phyloP scores from a whole-genome alignment of 1,140 invertebrate species.

The Camponotus pennsylvanicus region DNA sequence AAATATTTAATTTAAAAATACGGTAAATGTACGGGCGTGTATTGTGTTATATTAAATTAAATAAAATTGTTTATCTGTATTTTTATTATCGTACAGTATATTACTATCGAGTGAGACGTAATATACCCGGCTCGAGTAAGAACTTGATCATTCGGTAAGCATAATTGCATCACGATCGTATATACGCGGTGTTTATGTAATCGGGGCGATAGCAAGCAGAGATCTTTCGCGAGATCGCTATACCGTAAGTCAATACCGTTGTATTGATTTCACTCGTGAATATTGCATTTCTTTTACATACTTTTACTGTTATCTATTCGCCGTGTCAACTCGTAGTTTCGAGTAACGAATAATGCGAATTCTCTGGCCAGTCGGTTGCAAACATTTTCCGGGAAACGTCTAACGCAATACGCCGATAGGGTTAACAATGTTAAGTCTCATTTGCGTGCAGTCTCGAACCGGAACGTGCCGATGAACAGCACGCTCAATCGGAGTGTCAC shows the following conservation, averaged over 20 bases:
- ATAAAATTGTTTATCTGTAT: neutral
- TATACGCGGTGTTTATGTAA: constrained; percentile 55
- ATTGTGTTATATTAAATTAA: neutral
- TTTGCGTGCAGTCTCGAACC: constrained; percentile 9
- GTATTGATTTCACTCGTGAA: constrained; percentile 65
- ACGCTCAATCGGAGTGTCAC: constrained; percentile 14
- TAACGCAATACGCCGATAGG: neutral
- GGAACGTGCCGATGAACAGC: neutral
- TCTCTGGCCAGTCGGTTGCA: constrained; percentile 30
- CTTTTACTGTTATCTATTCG: neutral
- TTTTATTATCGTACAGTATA: neutral
- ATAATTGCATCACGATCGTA: constrained; percentile 27
- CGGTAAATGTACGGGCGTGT: too few relatives aligned
- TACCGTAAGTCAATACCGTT: constrained; percentile 61
- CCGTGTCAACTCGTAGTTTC: neutral
- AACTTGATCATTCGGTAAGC: neutral
- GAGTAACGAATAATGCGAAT: constrained; percentile 28
- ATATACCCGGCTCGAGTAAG: neutral
- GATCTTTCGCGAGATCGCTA: constrained; percentile 48
- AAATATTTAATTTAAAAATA: too few relatives aligned
- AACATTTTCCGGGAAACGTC: constrained; percentile 45
- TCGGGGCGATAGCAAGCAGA: constrained; percentile 30
- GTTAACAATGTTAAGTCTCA: constrained; percentile 47
- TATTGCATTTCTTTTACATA: constrained; percentile 63
- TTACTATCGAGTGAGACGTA: neutral